A percentile compares a stretch with the other conserved stretches of the same genome.
These are phyloP conservation scores for Sitobion miscanthi DNA, from an alignment of 1,140 invertebrate species.

Conservation along the genomic window DNA sequence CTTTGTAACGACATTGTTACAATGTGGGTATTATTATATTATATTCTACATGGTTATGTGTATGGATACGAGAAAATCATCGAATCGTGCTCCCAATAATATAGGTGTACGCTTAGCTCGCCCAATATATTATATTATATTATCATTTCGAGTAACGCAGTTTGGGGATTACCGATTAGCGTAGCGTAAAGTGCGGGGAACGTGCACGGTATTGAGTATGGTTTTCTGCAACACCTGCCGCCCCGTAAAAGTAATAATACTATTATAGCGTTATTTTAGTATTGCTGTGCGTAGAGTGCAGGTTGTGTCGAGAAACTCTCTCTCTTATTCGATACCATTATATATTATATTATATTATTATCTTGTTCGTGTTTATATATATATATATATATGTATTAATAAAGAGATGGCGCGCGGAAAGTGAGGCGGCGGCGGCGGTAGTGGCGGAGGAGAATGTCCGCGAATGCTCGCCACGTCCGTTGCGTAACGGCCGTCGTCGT, in stretches of 20 bases:
- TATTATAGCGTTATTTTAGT: neutral
- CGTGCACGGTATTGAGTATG: neutral
- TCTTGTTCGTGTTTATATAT: neutral
- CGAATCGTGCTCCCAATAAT: neutral
- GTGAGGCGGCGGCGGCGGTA: neutral
- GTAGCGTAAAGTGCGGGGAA: neutral
- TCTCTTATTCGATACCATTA: neutral
- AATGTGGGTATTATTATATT: neutral
- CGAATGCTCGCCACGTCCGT: slow-evolving; percentile 26
- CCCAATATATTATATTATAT: neutral
- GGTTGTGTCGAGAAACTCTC: slow-evolving; percentile 16
- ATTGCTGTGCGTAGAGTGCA: neutral
- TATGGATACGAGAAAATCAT: neutral
- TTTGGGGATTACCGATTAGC: neutral
- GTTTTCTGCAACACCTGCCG: neutral
- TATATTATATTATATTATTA: slow-evolving; percentile 22
- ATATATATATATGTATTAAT: slow-evolving; percentile 10
- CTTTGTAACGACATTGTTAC: neutral
- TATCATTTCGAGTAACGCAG: neutral
- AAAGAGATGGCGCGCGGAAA: neutral
- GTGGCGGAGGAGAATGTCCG: slow-evolving; percentile 35
- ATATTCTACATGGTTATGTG: neutral
- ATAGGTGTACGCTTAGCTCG: neutral
- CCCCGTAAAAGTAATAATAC: neutral
- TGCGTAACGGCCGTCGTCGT: slow-evolving; percentile 33